Evolutionary conservation across 2,113 vertebrate species (phyloP), one percentile per base, ranked within the genome.

Genomic region (Percopsis transmontana): DNA sequence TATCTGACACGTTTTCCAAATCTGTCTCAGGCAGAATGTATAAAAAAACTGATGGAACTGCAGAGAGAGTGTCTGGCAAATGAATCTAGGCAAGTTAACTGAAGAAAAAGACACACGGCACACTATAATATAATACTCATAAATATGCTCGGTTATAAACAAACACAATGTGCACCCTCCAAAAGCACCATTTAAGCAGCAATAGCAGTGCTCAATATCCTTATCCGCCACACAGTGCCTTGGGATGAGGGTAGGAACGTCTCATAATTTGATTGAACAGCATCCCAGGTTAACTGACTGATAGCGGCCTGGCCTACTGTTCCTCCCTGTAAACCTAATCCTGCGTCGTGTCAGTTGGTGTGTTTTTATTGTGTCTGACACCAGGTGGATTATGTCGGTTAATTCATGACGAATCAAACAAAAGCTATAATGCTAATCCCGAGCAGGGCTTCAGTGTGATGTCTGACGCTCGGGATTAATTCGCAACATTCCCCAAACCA

Each of bases 291-390:
- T 81, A 72, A 74, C 62, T 75, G 66, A 74, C 68, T 81, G 74
- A 68, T 68, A 39, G 68, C 83, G 73, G 59, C 59, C 70, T 45
- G 68, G 59, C 64, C 66, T 70, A 54, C 60, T 75, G 67, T 64
- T 72, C 72, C 63, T 61, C 71, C 40, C 70, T 13, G 14, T 62
- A 74, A 80, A 56, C 61, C 73, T 84, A 79, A 89, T 87, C 84
- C 79, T 66, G 77, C 73, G 79, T 83, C 79, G 78, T 84, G 81
- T 85, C 81, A 73, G 81, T 59, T 79, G 70, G 53, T 78, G 69
- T 80, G 81, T 78, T 88, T 84, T 88, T 81, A 86, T 88, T 89
- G 85, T 85, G 88, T 85, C 85, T 87, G 87, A 90, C 82, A 90
- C 81, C 82, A 88, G 85, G 85, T 89, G 88, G 87, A 89, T 90